These are phyloP conservation scores for Micrastur ruficollis DNA, from an alignment of 2,797 vertebrate species.

Conservation along the genomic window DNA sequence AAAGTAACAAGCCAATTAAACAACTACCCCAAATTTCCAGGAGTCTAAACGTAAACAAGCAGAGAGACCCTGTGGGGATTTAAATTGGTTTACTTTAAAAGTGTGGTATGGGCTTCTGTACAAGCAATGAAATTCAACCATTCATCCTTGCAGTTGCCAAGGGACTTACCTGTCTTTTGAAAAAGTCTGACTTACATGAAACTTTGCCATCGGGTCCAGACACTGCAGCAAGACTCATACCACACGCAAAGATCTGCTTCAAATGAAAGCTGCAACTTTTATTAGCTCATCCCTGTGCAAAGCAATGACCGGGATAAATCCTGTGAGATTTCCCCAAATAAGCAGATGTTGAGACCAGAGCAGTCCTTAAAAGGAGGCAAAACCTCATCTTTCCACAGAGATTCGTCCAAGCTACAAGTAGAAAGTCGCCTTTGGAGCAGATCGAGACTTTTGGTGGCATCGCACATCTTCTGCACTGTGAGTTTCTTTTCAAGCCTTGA, in stretches of 20 bases:
- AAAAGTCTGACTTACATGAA: neutral
- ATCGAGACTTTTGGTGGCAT: neutral
- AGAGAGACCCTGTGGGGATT: neutral
- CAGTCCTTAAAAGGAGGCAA: neutral
- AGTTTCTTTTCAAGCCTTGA: neutral
- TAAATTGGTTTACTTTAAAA: conserved; percentile 14
- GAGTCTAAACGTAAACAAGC: conserved; percentile 26
- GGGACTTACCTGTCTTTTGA: conserved; percentile 16
- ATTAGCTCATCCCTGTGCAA: neutral
- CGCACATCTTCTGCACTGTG: neutral
- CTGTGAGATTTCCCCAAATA: neutral
- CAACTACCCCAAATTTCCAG: neutral
- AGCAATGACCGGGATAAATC: neutral
- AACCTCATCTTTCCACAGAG: neutral
- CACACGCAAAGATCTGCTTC: conserved; percentile 7
- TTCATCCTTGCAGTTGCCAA: neutral
- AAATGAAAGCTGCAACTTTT: neutral
- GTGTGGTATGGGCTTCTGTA: neutral
- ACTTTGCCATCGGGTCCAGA: neutral
- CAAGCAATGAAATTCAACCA: conserved; percentile 14
- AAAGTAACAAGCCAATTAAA: conserved; percentile 14
- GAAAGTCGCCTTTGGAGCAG: neutral
- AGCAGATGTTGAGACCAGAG: neutral
- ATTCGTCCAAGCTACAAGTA: neutral
- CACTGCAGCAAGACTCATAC: neutral